Evolutionary conservation across 2,113 vertebrate genomes (phyloP).

Genomic region (Recurvirostra avosetta): DNA sequence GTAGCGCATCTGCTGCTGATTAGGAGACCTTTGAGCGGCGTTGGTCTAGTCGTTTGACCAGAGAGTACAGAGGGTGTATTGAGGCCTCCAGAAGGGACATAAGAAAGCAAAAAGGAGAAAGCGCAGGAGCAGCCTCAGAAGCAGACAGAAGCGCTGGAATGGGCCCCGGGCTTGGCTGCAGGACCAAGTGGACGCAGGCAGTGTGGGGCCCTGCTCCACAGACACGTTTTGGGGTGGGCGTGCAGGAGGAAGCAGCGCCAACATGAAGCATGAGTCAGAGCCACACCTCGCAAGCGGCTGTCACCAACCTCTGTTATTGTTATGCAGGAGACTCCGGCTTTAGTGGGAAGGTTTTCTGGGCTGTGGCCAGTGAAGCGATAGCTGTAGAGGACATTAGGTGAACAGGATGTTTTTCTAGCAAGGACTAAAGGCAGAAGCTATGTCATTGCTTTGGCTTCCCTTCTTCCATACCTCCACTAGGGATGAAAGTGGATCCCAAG

Average conservation of each 20-base stretch:
- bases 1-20: background rate
- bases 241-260: background rate
- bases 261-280: background rate
- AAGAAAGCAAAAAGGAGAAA: background rate
- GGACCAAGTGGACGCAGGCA: background rate
- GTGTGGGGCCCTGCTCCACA: fast-evolving
- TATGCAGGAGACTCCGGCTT: background rate
- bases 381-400: background rate
- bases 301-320: background rate
- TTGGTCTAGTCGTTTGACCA: fast-evolving
- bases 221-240: background rate
- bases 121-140: background rate
- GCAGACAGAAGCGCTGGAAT: fast-evolving
- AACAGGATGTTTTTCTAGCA: constrained; percentile 40
- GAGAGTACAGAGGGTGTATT: fast-evolving
- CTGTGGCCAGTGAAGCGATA: background rate
- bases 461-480: constrained; percentile 20
- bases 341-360: background rate
- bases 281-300: background rate
- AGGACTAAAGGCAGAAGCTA: constrained; percentile 3
- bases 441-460: constrained; percentile 39
- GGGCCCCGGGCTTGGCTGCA: background rate
- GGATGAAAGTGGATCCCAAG: constrained; percentile 21
- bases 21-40: background rate
- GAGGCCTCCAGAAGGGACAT: background rate